phyloP scores from a whole-genome alignment of 2,797 vertebrate species.

The Darevskia mixta region DNA sequence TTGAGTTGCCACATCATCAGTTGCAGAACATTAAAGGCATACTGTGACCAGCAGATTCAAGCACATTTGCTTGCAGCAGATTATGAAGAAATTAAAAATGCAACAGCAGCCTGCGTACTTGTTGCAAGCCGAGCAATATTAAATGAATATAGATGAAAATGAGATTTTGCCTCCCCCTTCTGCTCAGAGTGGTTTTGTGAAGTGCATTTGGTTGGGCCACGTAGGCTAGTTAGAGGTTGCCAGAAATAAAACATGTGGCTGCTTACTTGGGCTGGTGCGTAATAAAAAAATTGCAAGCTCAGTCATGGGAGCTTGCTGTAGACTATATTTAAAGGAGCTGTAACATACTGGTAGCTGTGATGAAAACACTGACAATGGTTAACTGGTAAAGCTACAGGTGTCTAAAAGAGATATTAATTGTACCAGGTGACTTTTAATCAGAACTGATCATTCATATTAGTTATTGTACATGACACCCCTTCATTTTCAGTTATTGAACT shows the following conservation, averaged over 20 bases:
- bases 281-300: slow-evolving; percentile 68
- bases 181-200: slow-evolving; percentile 63
- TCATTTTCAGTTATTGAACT: background rate
- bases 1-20: slow-evolving; percentile 78
- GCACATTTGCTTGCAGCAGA: slow-evolving; percentile 52
- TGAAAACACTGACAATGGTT: background rate
- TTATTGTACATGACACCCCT: background rate
- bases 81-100: slow-evolving; percentile 57
- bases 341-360: slow-evolving; percentile 36
- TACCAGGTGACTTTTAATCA: no score
- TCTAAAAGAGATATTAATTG: background rate
- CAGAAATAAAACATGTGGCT: slow-evolving; percentile 76
- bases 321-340: slow-evolving; percentile 56
- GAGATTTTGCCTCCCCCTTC: slow-evolving; percentile 44
- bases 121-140: slow-evolving; percentile 21
- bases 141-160: slow-evolving; percentile 31
- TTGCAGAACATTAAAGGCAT: slow-evolving; percentile 62
- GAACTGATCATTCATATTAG: background rate
- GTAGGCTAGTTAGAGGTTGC: slow-evolving; percentile 75
- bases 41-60: slow-evolving; percentile 47
- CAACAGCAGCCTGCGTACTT: slow-evolving; percentile 24
- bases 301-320: slow-evolving; percentile 60
- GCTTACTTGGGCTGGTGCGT: slow-evolving; percentile 62
- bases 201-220: slow-evolving; percentile 74
- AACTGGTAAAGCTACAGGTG: slow-evolving; percentile 23